These are phyloP conservation scores for Trichechus manatus DNA, from an alignment of 2,113 vertebrate genomes.

Conservation along the genomic window DNA sequence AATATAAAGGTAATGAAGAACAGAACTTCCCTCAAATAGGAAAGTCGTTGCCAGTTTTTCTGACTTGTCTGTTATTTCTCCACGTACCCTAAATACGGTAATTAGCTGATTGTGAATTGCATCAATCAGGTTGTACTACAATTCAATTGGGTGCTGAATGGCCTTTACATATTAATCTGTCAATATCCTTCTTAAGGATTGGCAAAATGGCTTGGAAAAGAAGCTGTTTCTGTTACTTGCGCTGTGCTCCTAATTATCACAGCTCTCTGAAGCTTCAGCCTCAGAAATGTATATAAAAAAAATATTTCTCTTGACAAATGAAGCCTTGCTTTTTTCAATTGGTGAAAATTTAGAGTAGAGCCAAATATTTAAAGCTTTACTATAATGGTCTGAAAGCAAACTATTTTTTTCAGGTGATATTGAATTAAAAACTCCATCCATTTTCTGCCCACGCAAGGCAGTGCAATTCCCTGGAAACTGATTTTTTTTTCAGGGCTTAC, in stretches of 20 bases:
- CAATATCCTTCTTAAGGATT: constrained; percentile 27
- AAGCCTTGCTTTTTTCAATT: constrained; percentile 41
- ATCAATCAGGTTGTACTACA: constrained; percentile 59
- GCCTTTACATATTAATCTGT: constrained; percentile 53
- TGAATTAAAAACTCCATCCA: constrained; percentile 80
- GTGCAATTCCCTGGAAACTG: constrained; percentile 71
- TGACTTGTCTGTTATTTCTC: constrained; percentile 70
- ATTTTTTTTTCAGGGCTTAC: constrained; percentile 75
- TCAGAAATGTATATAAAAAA: constrained; percentile 65
- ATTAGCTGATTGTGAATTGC: constrained; percentile 67
- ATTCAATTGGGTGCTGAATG: constrained; percentile 68
- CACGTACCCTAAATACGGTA: constrained; percentile 31
- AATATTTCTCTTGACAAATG: constrained; percentile 75
- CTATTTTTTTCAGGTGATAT: constrained; percentile 80
- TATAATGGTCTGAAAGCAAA: constrained; percentile 70
- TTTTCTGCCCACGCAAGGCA: constrained; percentile 77
- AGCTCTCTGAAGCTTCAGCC: constrained; percentile 72
- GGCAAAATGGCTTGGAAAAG: constrained; percentile 43
- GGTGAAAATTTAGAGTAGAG: constrained; percentile 67
- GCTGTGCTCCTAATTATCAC: constrained; percentile 65
- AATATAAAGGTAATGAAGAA: constrained; percentile 37
- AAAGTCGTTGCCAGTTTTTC: background rate
- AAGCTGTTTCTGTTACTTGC: constrained; percentile 32
- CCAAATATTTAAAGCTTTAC: constrained; percentile 76
- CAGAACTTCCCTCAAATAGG: constrained; percentile 29